Evolutionary conservation across 1,140 invertebrate genomes (phyloP), one percentile per base, ranked within the genome.

Genomic region (Phocides pigmalion): DNA sequence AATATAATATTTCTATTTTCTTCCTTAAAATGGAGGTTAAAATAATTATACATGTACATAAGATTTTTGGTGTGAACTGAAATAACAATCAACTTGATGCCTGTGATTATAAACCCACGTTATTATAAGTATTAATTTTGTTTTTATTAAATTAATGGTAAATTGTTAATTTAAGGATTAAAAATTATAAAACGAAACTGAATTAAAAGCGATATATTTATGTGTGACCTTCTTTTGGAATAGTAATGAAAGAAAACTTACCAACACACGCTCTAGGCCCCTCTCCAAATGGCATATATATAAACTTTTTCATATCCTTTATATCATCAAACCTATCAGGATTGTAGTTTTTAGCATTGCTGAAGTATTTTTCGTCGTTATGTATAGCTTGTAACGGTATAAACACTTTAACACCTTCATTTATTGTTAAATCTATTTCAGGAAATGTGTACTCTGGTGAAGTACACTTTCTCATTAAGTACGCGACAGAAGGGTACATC

Each of bases 221-320:
- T n/a, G n/a, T n/a, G n/a, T n/a, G n/a, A n/a, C n/a, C n/a, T n/a
- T n/a, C n/a, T n/a, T n/a, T n/a, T n/a, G n/a, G n/a, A n/a, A n/a
- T n/a, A n/a, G n/a, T n/a, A n/a, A n/a, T n/a, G 50, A 41, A 53
- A 41, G 25, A 25, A 58, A 15, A 49, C 28, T 50, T 54, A 41
- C 11, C 47, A 41, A 51, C 20, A 51, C 83, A 86, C 11, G 78
- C 46, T 16, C 83, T 73, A 8, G 81, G 83, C 6, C 83, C 83
- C 59, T 84, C 81, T 25, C 83, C 83, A 51, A 86, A 86, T 4
- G 83, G 81, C 47, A 86, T 54, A 62, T 69, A 86, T 5, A 81
- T 58, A 65, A 67, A 76, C 14, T 72, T 74, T 32, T 74, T 81
- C 5, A 76, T 68, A 39, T 73, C 68, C 8, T 84, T 69, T 4